These are phyloP conservation scores for Zoanthus sansibaricus DNA, from an alignment of 92 coral and sea anemone genomes.

Conservation along the genomic window DNA sequence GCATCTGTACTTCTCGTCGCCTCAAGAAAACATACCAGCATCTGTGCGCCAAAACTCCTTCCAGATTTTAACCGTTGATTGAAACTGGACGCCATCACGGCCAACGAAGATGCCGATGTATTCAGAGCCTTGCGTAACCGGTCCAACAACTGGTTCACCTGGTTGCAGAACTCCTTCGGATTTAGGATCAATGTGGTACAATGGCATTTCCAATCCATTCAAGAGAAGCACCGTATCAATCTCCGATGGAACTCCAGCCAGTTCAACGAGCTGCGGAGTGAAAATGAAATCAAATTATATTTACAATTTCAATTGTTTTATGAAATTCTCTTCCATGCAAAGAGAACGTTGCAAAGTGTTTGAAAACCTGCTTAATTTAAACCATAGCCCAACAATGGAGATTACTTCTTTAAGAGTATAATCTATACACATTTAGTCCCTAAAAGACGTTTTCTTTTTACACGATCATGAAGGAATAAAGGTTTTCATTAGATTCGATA, in stretches of 20 bases:
- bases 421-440: no score
- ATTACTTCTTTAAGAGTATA: no score
- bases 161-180: neutral
- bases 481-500: no score
- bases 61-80: slow-evolving; percentile 44
- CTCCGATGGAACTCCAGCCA: slow-evolving; percentile 38
- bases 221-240: slow-evolving; percentile 40
- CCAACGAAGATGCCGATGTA: slow-evolving; percentile 45
- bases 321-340: neutral
- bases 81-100: slow-evolving; percentile 34
- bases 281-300: neutral
- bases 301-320: neutral
- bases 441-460: no score
- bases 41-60: slow-evolving; percentile 37
- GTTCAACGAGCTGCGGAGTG: slow-evolving; percentile 28
- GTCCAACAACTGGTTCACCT: slow-evolving; percentile 32
- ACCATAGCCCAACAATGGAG: no score
- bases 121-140: slow-evolving; percentile 38
- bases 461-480: no score
- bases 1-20: no score
- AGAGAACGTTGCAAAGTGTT: no score
- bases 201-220: slow-evolving; percentile 51
- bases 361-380: no score
- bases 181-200: slow-evolving; percentile 22
- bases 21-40: neutral